Base-by-base conservation (phyloP, 2,797 vertebrate genomes). In the Carcharodon carcharias region DNA sequence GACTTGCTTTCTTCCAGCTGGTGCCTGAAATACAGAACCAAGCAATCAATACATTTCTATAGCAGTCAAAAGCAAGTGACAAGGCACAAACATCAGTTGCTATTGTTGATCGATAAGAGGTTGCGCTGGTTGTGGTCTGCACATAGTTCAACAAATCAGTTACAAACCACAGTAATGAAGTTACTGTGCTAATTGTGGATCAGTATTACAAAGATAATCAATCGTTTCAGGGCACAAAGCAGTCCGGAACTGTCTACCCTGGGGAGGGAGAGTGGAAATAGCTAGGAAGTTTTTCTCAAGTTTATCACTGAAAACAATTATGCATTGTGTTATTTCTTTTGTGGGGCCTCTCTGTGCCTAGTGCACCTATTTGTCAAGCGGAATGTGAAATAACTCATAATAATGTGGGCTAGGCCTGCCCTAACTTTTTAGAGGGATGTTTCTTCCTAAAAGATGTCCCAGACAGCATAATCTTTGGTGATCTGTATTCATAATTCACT, bases 161-260 rank as follows among this genome's bases (percentile, higher is more conserved):
- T 69, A 21, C 28, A 95, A 95, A 71, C 93, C 93, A 95, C 45
- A 95, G 67, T 95, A 95, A 95, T 71, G 45, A 95, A 56, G 94
- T 54, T 95, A 73, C 45, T 54, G 69, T 35, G 67, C 23, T 95
- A 95, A 95, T 73, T 95, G 45, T 73, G 40, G 94, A 95, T 95
- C 14, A 54, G 94, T 50, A 95, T 95, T 95, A 56, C 94, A 95
- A 69, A 73, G 65, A 8, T 45, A 95, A 69, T 95, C 28, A 7
- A 58, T 95, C 50, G 7, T 95, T 65, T 95, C 73, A 54, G 23
- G 28, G 67, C 40, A 50, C 12, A 54, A n/a, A 91, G 31, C 54
- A 91, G 31, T 91, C 4, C 88, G 63, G 16, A 92, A 58, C 89
- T 63, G 61, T 63, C 89, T 92, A 50, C 12, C 58, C 63, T 28